phyloP scores from a whole-genome alignment of 2,888 invertebrate genomes.

The Hesperia comma region DNA sequence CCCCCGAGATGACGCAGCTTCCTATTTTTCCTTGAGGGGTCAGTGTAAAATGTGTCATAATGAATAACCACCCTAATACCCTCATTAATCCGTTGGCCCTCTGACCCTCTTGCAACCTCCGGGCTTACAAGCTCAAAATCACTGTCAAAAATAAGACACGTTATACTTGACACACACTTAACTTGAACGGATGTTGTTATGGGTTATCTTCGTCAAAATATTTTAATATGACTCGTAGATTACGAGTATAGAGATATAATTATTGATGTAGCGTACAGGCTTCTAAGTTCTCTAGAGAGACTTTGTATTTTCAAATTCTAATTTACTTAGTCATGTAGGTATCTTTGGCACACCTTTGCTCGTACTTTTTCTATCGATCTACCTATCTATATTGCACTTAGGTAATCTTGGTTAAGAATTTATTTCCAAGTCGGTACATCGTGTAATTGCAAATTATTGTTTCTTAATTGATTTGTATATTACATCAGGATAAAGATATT shows the following conservation, averaged over 20 bases:
- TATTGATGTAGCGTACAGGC: too few species aligned
- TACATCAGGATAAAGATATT: too few species aligned
- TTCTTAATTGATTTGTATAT: too few species aligned
- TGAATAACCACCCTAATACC: slow-evolving; percentile 50
- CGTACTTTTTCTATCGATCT: too few species aligned
- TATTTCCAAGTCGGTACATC: too few species aligned
- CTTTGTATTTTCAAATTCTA: too few species aligned
- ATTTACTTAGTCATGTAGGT: too few species aligned
- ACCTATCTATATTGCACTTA: too few species aligned
- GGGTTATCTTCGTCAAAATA: neutral
- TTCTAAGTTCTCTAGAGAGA: too few species aligned
- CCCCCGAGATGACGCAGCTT: slow-evolving; percentile 38
- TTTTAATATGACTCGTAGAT: neutral
- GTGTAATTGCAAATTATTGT: too few species aligned
- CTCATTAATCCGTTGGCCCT: slow-evolving; percentile 52
- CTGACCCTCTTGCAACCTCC: slow-evolving; percentile 43
- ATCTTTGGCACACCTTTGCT: too few species aligned
- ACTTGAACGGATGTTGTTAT: neutral
- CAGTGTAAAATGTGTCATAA: slow-evolving; percentile 52
- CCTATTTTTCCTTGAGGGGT: slow-evolving; percentile 51
- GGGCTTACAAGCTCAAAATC: slow-evolving; percentile 32
- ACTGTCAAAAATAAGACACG: slow-evolving; percentile 39
- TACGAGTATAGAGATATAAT: neutral
- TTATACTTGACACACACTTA: slow-evolving; percentile 30
- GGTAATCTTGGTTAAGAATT: too few species aligned